Conservation (phyloP, 2,113 vertebrate species). For the Clarias magur region DNA sequence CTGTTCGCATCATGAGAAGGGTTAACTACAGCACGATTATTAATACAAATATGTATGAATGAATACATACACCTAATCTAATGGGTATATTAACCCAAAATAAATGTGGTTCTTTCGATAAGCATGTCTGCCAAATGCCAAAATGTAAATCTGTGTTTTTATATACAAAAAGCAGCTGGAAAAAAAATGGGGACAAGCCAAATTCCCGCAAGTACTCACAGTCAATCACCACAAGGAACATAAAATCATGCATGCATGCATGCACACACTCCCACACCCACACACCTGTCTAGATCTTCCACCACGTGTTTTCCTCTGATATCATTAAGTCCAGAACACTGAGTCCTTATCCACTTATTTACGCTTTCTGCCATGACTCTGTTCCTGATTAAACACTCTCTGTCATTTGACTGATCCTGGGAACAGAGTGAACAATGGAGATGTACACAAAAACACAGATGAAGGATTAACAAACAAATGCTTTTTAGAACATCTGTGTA, state of each 20-base stretch:
- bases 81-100: background rate
- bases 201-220: background rate
- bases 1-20: background rate
- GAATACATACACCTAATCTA: background rate
- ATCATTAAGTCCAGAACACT: background rate
- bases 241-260: background rate
- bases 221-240: background rate
- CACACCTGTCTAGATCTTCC: background rate
- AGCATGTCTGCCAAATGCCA: too few species aligned
- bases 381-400: slow-evolving; percentile 6
- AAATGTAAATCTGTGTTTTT: background rate
- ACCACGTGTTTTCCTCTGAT: slow-evolving; percentile 2
- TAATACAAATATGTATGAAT: background rate
- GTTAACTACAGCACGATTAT: background rate
- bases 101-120: background rate
- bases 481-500: slow-evolving; percentile 12
- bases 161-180: background rate
- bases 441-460: background rate
- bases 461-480: background rate
- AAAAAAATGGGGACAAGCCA: background rate
- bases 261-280: background rate
- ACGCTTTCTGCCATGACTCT: background rate
- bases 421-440: background rate
- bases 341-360: slow-evolving; percentile 1
- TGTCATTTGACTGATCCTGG: background rate